Evolutionary conservation across 2,888 invertebrate genomes (phyloP).

Genomic region (Meteorus cinctellus): DNA sequence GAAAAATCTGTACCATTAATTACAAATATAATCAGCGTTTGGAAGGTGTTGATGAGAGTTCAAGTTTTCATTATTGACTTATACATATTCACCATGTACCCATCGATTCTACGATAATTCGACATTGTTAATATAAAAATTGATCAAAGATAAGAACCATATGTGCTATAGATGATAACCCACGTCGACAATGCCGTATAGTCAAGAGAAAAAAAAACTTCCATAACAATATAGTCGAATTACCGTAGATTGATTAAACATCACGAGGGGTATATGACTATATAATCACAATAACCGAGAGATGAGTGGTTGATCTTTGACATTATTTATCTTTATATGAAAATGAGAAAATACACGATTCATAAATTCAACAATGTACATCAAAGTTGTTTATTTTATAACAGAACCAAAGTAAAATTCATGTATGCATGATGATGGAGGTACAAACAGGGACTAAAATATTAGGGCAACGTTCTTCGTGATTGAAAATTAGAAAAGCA

Average conservation of each 20-base stretch:
- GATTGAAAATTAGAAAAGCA: background rate
- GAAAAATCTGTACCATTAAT: no score
- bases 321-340: conserved; percentile 8
- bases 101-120: no score
- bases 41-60: no score
- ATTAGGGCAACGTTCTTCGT: background rate
- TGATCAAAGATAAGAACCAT: no score
- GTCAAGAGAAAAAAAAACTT: no score
- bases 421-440: background rate
- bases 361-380: background rate
- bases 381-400: background rate
- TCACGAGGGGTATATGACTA: background rate
- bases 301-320: conserved; percentile 22
- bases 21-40: no score
- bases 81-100: no score
- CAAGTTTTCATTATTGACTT: no score
- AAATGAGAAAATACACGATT: background rate
- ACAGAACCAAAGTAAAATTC: background rate
- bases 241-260: background rate
- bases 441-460: background rate
- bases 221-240: background rate
- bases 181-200: no score
- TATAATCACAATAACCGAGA: background rate
- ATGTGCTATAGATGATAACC: no score
- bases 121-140: no score